Conservation (phyloP, 2,797 vertebrate genomes). For the Oreortyx pictus region DNA sequence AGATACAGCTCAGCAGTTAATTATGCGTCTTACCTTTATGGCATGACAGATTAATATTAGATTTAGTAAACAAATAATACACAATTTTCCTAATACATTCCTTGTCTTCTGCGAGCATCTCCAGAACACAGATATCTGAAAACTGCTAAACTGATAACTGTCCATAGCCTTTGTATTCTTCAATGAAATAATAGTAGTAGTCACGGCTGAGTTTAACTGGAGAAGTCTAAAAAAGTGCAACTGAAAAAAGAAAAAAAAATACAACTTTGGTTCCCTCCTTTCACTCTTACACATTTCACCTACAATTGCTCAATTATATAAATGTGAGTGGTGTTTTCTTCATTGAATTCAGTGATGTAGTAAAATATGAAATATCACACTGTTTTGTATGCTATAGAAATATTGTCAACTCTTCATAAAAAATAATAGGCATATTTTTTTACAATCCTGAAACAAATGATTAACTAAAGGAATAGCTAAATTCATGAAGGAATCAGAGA, state of each 20-base stretch:
- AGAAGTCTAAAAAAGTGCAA: not conserved
- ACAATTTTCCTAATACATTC: conserved; percentile 22
- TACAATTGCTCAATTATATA: not conserved
- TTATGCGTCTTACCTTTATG: conserved; percentile 44
- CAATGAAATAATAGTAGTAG: not conserved
- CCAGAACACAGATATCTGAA: conserved; percentile 37
- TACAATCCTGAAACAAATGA: not conserved
- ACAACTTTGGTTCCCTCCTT: not conserved
- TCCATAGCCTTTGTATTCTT: conserved; percentile 40
- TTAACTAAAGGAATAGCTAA: not conserved
- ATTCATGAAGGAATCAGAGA: not conserved
- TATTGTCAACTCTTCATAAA: not conserved
- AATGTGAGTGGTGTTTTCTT: not conserved
- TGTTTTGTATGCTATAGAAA: not conserved
- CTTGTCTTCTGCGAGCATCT: not conserved
- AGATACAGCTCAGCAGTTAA: conserved; percentile 32
- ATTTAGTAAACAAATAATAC: conserved; percentile 54
- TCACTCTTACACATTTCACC: not conserved
- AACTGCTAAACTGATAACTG: conserved; percentile 40
- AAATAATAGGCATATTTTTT: not conserved
- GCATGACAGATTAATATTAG: conserved; percentile 22
- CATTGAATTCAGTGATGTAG: not conserved
- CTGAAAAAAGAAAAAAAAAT: not conserved
- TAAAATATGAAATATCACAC: not conserved
- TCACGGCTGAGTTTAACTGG: not conserved